Evolutionary conservation across 2,113 vertebrate genomes (phyloP).

Genomic region (Cephalophus harveyi): DNA sequence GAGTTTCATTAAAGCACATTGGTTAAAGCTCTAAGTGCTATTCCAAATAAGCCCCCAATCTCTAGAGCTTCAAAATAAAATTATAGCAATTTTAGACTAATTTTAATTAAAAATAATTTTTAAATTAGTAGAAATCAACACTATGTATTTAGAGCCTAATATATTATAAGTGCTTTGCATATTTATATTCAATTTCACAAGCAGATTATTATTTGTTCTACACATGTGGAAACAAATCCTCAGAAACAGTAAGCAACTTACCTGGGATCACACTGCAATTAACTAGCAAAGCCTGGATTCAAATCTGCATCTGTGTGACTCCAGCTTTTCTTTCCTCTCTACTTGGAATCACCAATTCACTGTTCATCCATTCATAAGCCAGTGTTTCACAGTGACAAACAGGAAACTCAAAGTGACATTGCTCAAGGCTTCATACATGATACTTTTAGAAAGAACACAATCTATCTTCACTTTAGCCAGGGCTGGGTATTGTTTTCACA

Average conservation of each 20-base stretch:
- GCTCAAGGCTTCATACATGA: background rate
- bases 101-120: background rate
- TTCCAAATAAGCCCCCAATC: background rate
- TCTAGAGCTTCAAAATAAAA: background rate
- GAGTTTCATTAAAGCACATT: background rate
- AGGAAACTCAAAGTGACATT: background rate
- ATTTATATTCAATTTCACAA: background rate
- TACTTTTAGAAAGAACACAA: background rate
- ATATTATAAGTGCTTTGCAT: background rate
- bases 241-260: background rate
- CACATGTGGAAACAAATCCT: background rate
- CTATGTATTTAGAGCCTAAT: background rate
- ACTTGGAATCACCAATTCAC: fast-evolving
- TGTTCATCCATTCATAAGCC: background rate
- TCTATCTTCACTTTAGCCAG: background rate
- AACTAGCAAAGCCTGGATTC: background rate
- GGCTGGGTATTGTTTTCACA: background rate
- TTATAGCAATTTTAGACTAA: background rate
- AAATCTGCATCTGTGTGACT: background rate
- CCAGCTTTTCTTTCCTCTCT: background rate
- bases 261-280: background rate
- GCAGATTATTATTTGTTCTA: background rate
- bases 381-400: background rate
- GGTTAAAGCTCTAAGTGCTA: background rate
- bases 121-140: background rate